Percentiles rank a stretch among this genome's conserved stretches.
These are phyloP conservation scores for Oreochromis niloticus DNA, from an alignment of 2,113 vertebrate species.

Conservation along the genomic window DNA sequence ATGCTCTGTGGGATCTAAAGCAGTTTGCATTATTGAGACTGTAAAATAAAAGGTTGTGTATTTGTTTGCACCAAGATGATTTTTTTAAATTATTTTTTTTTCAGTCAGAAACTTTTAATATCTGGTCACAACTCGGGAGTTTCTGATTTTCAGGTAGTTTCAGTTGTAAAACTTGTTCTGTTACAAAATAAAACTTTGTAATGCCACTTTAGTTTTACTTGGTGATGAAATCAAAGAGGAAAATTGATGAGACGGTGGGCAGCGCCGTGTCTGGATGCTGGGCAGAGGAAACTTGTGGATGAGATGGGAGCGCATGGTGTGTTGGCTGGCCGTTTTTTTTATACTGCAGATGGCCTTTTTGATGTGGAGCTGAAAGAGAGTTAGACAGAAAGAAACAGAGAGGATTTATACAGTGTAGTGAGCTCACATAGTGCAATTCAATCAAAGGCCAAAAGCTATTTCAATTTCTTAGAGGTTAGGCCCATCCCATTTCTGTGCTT, in stretches of 20 bases:
- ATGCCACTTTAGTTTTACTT: constrained; percentile 30
- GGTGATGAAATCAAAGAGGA: constrained; percentile 60
- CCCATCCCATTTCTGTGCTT: constrained; percentile 14
- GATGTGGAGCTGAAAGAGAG: constrained; percentile 61
- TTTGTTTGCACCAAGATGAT: constrained; percentile 17
- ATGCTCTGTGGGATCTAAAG: constrained; percentile 69
- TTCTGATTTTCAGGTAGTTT: not conserved
- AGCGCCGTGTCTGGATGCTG: constrained; percentile 34
- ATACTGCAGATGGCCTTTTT: constrained; percentile 60
- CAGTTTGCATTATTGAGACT: constrained; percentile 51
- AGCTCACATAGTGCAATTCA: constrained; percentile 56
- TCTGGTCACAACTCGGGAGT: not conserved
- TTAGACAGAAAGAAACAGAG: constrained; percentile 31
- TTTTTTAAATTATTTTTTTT: not conserved
- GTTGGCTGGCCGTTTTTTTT: constrained; percentile 16
- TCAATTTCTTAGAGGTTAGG: constrained; percentile 62
- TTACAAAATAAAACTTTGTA: constrained; percentile 42
- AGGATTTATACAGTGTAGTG: constrained; percentile 26
- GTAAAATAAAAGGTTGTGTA: constrained; percentile 39
- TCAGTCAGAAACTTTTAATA: not conserved
- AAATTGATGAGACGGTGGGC: constrained; percentile 60
- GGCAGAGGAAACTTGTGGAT: constrained; percentile 37
- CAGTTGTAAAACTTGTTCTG: not conserved
- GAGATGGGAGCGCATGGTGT: constrained; percentile 27
- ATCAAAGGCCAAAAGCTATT: constrained; percentile 66